These are phyloP conservation scores for Pachymerium ferrugineum DNA, from an alignment of 2,888 invertebrate species.

Conservation along the genomic window DNA sequence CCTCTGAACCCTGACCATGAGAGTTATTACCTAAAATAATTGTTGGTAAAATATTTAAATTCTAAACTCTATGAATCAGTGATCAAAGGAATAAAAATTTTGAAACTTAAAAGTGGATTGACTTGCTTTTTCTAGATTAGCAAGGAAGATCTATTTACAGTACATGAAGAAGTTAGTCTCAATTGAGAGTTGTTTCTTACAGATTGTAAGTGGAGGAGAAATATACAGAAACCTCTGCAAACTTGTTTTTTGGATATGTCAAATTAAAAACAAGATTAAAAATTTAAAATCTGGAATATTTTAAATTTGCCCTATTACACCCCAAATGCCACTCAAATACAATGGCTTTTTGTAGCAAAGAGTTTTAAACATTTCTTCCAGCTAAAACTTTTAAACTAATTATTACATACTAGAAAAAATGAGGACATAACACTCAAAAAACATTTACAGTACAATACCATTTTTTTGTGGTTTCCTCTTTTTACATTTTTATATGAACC, in stretches of 20 bases:
- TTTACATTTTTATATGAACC: no score
- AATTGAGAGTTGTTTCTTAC: background rate
- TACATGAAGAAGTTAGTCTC: background rate
- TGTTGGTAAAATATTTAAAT: background rate
- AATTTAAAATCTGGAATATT: no score
- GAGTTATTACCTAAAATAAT: slow-evolving; percentile 1
- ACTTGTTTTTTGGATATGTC: slow-evolving; percentile 4
- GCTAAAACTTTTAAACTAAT: no score
- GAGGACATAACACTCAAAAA: no score
- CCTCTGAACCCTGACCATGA: background rate
- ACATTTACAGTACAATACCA: no score
- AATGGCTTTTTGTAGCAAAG: background rate
- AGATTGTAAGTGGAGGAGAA: background rate
- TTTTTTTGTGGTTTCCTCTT: no score
- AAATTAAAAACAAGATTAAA: no score
- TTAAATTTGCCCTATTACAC: no score
- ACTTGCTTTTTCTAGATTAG: background rate
- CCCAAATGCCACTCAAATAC: background rate
- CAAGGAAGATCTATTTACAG: background rate
- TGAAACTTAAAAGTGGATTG: background rate
- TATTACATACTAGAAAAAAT: no score
- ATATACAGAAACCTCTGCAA: background rate
- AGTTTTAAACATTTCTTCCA: no score
- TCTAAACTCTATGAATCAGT: background rate
- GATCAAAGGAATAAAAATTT: background rate